Percentiles rank a stretch among this genome's conserved stretches.
Conservation (phyloP, 2,888 invertebrate species). For the Melinaea menophilus region DNA sequence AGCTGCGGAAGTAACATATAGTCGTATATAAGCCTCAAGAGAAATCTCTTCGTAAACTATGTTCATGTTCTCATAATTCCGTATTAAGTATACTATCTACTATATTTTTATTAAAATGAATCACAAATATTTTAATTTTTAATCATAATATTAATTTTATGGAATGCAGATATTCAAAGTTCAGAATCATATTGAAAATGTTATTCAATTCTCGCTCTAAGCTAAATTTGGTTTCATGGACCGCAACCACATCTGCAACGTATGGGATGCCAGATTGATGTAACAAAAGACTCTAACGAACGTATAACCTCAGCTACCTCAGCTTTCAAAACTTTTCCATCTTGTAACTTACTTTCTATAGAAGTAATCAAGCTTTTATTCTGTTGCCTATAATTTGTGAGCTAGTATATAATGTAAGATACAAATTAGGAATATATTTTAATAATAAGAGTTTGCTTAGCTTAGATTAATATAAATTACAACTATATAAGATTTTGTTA, state of each 20-base stretch:
- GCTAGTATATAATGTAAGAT: neutral
- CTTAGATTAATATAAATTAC: too few species aligned
- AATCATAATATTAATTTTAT: too few species aligned
- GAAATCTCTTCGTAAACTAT: neutral
- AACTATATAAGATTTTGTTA: too few species aligned
- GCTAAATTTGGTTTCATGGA: neutral
- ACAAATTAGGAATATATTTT: too few species aligned
- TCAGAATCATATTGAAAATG: neutral
- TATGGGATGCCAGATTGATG: constrained; percentile 7
- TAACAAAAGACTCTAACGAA: constrained; percentile 23
- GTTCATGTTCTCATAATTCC: neutral
- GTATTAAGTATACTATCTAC: neutral
- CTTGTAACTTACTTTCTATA: constrained; percentile 13
- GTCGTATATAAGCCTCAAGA: neutral
- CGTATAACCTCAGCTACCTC: constrained; percentile 14
- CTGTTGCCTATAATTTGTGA: constrained; percentile 11
- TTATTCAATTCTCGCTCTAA: neutral
- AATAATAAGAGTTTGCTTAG: too few species aligned
- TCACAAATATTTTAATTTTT: too few species aligned
- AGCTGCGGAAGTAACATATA: neutral
- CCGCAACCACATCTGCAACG: constrained; percentile 13
- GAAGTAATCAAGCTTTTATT: constrained; percentile 5
- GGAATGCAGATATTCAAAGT: too few species aligned
- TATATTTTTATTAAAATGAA: too few species aligned
- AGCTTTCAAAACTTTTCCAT: constrained; percentile 10